A percentile compares a stretch with the other conserved stretches of the same genome.
These are phyloP conservation scores for Pogoniulus pusillus DNA, from an alignment of 2,797 vertebrate genomes.

Conservation along the genomic window DNA sequence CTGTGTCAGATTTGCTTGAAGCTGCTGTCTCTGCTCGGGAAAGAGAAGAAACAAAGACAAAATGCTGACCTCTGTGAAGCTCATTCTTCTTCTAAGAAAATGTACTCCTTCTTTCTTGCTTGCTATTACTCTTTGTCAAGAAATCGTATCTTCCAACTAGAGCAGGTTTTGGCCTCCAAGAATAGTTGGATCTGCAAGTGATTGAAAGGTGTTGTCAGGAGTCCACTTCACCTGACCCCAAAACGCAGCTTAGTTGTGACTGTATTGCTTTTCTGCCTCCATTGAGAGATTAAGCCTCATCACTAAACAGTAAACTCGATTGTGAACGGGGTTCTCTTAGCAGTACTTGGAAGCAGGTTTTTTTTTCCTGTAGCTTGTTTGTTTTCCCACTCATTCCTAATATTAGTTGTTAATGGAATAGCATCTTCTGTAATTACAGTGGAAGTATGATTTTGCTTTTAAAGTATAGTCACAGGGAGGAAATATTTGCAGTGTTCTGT, in stretches of 20 bases:
- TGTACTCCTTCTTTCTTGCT: constrained; percentile 47
- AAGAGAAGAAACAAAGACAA: constrained; percentile 51
- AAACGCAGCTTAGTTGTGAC: constrained; percentile 10
- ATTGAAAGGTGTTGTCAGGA: constrained; percentile 64
- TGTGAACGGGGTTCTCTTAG: constrained; percentile 19
- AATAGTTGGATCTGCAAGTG: constrained; percentile 46
- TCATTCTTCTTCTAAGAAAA: constrained; percentile 53
- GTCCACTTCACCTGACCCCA: constrained; percentile 23
- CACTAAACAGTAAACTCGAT: background rate
- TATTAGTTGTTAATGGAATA: constrained; percentile 7
- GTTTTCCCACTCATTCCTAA: background rate
- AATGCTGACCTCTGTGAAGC: constrained; percentile 23
- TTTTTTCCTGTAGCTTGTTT: constrained; percentile 22
- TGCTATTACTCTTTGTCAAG: constrained; percentile 61
- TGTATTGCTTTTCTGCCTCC: constrained; percentile 9
- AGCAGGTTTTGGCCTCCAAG: constrained; percentile 56
- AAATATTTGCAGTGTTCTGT: background rate
- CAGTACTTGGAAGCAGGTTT: background rate
- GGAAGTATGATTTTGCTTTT: background rate
- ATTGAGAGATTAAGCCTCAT: constrained; percentile 44
- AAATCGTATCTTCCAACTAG: constrained; percentile 44
- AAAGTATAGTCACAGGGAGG: background rate
- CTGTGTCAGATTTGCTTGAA: constrained; percentile 44
- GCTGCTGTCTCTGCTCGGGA: constrained; percentile 32
- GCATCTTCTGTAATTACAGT: background rate